Conservation (phyloP, 2,113 vertebrate species). For the Pseudonaja textilis region DNA sequence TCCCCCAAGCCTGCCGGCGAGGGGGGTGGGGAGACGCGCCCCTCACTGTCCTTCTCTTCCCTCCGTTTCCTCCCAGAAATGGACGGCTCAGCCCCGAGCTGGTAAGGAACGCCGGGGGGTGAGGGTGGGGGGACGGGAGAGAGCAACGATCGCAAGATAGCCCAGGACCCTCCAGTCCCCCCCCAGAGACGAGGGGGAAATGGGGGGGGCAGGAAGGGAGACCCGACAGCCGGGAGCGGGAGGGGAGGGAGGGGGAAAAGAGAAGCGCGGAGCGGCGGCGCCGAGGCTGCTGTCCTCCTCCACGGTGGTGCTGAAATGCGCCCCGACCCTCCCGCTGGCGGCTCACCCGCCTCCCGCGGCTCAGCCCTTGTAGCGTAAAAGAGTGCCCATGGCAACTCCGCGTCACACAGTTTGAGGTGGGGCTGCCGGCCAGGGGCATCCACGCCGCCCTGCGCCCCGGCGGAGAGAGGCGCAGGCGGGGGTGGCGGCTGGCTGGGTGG, state of each 20-base stretch:
- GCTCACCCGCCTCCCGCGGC: constrained; percentile 50
- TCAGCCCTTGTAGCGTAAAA: constrained; percentile 75
- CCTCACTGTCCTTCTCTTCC: neutral
- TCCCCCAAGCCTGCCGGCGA: neutral
- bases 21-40: neutral
- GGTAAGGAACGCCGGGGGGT: neutral
- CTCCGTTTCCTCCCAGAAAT: neutral
- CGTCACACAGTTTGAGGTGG: constrained; percentile 78
- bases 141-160: neutral
- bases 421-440: constrained; percentile 13
- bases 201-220: neutral
- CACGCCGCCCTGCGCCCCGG: neutral
- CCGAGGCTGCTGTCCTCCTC: constrained; percentile 72
- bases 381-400: constrained; percentile 83
- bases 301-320: constrained; percentile 77
- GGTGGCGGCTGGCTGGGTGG: fast-evolving
- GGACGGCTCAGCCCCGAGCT: neutral
- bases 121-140: too few species aligned
- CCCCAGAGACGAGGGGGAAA: neutral
- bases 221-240: constrained; percentile 1
- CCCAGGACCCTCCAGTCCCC: neutral
- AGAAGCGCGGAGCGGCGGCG: neutral
- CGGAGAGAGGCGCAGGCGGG: neutral
- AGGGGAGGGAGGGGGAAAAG: neutral
- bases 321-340: constrained; percentile 22